Evolutionary conservation across 2,797 vertebrate species (phyloP).

Genomic region (Florisuga fusca): DNA sequence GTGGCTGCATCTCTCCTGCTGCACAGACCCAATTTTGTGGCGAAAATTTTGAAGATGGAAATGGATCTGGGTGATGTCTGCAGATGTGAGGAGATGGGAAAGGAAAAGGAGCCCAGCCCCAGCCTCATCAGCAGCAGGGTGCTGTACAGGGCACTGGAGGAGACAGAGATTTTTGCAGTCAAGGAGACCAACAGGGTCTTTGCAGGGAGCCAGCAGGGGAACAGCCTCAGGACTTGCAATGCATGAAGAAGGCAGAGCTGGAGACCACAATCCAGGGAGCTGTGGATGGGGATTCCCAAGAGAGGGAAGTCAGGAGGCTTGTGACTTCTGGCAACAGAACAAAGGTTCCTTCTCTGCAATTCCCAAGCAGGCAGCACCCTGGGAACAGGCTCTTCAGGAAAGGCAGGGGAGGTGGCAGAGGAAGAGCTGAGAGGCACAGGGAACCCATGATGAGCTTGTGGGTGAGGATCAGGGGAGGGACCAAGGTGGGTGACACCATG

Average conservation of each 20-base stretch:
- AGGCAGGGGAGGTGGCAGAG: background rate
- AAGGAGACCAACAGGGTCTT: background rate
- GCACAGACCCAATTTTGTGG: background rate
- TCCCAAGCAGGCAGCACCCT: background rate
- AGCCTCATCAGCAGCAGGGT: background rate
- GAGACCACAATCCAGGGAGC: background rate
- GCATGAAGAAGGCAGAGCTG: background rate
- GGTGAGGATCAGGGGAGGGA: background rate
- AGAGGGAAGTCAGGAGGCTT: background rate
- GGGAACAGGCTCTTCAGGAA: background rate
- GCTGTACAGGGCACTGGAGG: background rate
- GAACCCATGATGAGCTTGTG: background rate
- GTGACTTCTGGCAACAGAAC: background rate
- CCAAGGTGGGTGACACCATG: fast-evolving
- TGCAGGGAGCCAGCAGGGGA: background rate
- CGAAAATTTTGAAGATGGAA: background rate
- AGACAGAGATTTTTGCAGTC: background rate
- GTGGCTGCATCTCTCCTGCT: background rate
- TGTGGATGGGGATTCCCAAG: background rate
- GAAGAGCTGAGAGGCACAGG: background rate
- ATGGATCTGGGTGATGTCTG: background rate
- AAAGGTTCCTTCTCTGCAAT: background rate
- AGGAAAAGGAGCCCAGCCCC: background rate
- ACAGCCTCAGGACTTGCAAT: background rate
- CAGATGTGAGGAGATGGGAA: background rate